These are phyloP conservation scores for Poecilia gillii DNA, from an alignment of 2,797 vertebrate genomes.

Conservation along the genomic window DNA sequence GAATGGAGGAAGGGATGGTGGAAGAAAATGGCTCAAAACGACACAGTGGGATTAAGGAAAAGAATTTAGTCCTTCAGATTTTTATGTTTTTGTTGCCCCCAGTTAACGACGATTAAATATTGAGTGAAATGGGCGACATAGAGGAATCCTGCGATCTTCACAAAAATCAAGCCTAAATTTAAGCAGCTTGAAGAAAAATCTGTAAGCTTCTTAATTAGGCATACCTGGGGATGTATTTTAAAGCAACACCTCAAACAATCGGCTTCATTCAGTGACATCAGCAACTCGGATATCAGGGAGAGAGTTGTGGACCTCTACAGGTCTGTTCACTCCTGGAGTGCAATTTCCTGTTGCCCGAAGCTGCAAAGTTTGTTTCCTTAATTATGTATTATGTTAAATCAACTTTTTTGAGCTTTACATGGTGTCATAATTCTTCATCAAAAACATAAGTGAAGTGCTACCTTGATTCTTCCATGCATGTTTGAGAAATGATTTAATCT, in stretches of 20 bases:
- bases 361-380: neutral
- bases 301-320: neutral
- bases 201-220: neutral
- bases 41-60: neutral
- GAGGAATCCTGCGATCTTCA: neutral
- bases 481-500: no score
- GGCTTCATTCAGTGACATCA: no score
- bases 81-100: neutral
- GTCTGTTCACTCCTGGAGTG: neutral
- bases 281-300: no score
- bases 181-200: neutral
- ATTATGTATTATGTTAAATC: no score
- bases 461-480: no score
- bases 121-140: neutral
- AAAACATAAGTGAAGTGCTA: no score
- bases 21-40: constrained; percentile 4
- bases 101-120: neutral
- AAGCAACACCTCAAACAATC: no score
- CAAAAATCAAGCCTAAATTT: neutral
- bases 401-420: no score
- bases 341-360: neutral
- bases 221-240: no score
- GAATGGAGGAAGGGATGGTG: constrained; percentile 22
- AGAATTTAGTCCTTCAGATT: neutral
- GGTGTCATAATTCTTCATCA: no score